These are phyloP conservation scores for Drosophila rellima DNA, from an alignment of 2,888 invertebrate species.

Conservation along the genomic window DNA sequence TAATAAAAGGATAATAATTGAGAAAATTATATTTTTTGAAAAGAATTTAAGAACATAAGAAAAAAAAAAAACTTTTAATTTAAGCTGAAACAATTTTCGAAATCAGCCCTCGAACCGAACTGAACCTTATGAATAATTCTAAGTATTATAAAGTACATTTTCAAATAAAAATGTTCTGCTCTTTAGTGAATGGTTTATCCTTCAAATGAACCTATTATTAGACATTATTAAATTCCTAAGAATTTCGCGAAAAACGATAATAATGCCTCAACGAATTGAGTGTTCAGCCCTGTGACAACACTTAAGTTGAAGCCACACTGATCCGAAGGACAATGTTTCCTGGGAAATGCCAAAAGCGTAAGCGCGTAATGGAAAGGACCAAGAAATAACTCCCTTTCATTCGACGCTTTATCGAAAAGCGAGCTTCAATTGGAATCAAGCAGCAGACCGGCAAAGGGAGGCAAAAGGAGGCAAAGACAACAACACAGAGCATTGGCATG, in stretches of 20 bases:
- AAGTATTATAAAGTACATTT: neutral
- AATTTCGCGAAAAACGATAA: conserved; percentile 4
- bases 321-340: conserved; percentile 58
- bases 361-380: conserved; percentile 45
- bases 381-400: conserved; percentile 58
- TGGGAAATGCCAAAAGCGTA: conserved; percentile 49
- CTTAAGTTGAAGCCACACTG: conserved; percentile 30
- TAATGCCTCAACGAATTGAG: neutral
- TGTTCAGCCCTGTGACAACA: conserved; percentile 36
- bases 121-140: neutral
- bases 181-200: neutral
- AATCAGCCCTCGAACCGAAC: too few relatives aligned
- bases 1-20: too few relatives aligned
- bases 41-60: too few relatives aligned
- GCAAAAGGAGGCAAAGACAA: conserved; percentile 13
- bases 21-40: too few relatives aligned
- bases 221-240: neutral
- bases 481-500: conserved; percentile 57
- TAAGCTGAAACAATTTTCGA: too few relatives aligned
- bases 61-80: too few relatives aligned
- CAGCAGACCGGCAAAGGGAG: conserved; percentile 12
- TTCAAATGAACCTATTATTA: neutral
- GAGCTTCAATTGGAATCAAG: conserved; percentile 67
- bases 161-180: neutral
- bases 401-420: conserved; percentile 67